Percentiles rank a stretch among this genome's conserved stretches.
These are phyloP conservation scores for Campoletis sonorensis DNA, from an alignment of 1,140 invertebrate genomes.

Conservation along the genomic window DNA sequence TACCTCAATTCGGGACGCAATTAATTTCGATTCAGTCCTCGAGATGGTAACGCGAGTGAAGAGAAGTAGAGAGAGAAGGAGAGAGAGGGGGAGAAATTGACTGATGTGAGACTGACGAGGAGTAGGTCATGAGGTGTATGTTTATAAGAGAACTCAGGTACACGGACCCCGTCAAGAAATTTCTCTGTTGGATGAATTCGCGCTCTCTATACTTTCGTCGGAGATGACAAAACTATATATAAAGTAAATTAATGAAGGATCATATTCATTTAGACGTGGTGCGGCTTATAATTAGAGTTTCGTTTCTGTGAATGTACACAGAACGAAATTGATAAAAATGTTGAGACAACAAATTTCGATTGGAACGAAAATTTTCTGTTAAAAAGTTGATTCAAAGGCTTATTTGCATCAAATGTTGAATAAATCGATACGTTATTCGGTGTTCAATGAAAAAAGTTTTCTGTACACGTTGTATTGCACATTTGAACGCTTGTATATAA, in stretches of 20 bases:
- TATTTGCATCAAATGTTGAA: too few relatives aligned
- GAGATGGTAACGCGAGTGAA: background rate
- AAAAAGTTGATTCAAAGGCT: too few relatives aligned
- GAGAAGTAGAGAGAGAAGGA: background rate
- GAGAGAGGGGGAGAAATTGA: constrained; percentile 11
- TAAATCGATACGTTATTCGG: too few relatives aligned
- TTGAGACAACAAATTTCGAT: too few relatives aligned
- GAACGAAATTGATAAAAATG: too few relatives aligned
- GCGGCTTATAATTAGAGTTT: background rate
- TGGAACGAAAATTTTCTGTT: too few relatives aligned
- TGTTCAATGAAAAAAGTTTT: too few relatives aligned
- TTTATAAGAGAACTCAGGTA: constrained; percentile 2
- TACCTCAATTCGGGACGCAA: constrained; percentile 31
- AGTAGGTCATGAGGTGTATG: constrained; percentile 14
- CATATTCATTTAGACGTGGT: background rate
- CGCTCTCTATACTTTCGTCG: background rate
- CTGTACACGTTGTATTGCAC: too few relatives aligned
- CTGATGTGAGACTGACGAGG: constrained; percentile 2
- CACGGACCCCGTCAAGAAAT: constrained; percentile 9
- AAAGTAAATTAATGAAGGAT: background rate
- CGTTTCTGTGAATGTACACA: background rate
- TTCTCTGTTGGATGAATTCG: background rate
- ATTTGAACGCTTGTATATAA: too few relatives aligned
- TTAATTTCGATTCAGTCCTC: constrained; percentile 36
- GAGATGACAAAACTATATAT: background rate